These are phyloP conservation scores for Cynoglossus semilaevis DNA, from an alignment of 2,113 vertebrate species.

Conservation along the genomic window DNA sequence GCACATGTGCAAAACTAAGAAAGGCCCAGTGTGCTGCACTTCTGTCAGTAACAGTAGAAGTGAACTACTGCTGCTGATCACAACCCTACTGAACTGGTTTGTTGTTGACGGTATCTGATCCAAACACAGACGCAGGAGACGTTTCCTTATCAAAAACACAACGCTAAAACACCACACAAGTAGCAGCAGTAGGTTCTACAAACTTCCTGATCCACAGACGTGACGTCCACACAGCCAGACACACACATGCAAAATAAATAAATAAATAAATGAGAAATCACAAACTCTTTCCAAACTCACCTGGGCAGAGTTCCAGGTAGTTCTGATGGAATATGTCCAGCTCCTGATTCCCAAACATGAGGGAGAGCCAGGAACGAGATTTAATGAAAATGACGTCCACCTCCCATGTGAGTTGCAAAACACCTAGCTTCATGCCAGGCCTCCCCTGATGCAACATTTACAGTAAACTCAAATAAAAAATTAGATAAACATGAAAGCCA, in stretches of 20 bases:
- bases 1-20: too few relatives aligned
- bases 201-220: conserved; percentile 3
- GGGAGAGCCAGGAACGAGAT: too few relatives aligned
- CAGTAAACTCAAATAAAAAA: too few relatives aligned
- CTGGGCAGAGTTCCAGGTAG: conserved; percentile 9
- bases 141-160: too few relatives aligned
- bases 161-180: neutral
- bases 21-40: too few relatives aligned
- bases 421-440: conserved; percentile 19
- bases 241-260: neutral
- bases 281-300: neutral
- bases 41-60: neutral
- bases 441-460: conserved; percentile 16
- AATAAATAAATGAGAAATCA: neutral
- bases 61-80: neutral
- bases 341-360: conserved; percentile 2
- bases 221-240: conserved; percentile 1
- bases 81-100: conserved; percentile 5
- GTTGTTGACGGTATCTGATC: conserved; percentile 1
- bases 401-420: too few relatives aligned
- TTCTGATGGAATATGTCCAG: conserved; percentile 23
- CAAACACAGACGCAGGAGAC: too few relatives aligned
- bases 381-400: too few relatives aligned
- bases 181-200: neutral
- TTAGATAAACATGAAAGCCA: too few relatives aligned